A percentile compares a stretch with the other conserved stretches of the same genome.
These are phyloP conservation scores for Palythoa grandiflora DNA, from an alignment of 92 coral and sea anemone genomes.

Conservation along the genomic window DNA sequence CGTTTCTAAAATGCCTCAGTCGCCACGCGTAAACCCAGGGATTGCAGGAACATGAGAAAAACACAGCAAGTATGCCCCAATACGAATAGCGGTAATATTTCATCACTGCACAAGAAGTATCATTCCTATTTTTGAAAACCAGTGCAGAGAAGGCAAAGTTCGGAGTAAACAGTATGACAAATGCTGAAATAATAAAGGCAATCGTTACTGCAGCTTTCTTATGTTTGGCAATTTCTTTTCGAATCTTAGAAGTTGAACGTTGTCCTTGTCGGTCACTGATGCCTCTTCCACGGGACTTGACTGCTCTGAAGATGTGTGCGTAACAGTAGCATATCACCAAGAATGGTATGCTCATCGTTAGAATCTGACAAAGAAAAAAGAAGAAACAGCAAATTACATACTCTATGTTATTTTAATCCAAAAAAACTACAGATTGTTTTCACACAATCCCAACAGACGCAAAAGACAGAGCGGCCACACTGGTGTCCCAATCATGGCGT, in stretches of 20 bases:
- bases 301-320: slow-evolving; percentile 54
- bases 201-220: slow-evolving; percentile 49
- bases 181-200: slow-evolving; percentile 44
- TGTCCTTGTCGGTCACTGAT: slow-evolving; percentile 2
- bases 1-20: slow-evolving; percentile 44
- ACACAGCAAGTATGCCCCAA: slow-evolving; percentile 45
- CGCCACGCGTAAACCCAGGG: slow-evolving; percentile 54
- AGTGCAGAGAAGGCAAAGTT: slow-evolving; percentile 56
- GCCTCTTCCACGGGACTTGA: slow-evolving; percentile 39
- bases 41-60: slow-evolving; percentile 36
- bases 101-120: slow-evolving; percentile 30
- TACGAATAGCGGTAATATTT: slow-evolving; percentile 44
- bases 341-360: slow-evolving; percentile 44
- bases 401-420: no score
- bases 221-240: slow-evolving; percentile 37
- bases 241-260: background rate
- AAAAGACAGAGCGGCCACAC: no score
- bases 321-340: slow-evolving; percentile 43
- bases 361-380: background rate
- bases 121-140: slow-evolving; percentile 20
- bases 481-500: no score
- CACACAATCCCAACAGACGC: no score
- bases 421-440: no score
- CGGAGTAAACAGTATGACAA: slow-evolving; percentile 46
- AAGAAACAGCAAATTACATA: background rate